Conservation (phyloP, 2,888 invertebrate genomes). For the Thalpophila matura region DNA sequence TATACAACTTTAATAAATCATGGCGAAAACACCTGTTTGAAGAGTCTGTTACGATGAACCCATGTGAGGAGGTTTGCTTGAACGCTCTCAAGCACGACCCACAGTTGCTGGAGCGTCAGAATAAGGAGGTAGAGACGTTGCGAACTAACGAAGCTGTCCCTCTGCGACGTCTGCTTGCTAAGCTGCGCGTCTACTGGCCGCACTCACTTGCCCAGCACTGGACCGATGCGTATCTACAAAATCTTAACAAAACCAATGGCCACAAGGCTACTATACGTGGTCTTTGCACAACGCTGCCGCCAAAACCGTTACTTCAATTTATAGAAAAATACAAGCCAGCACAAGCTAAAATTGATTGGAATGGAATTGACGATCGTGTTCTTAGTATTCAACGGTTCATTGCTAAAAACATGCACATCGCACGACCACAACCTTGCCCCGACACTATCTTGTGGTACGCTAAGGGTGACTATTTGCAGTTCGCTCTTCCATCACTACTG, state of each 20-base stretch:
- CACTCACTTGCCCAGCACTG: conserved; percentile 71
- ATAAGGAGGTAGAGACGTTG: conserved; percentile 65
- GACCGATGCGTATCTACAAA: conserved; percentile 64
- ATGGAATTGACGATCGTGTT: conserved; percentile 70
- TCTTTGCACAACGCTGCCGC: conserved; percentile 72
- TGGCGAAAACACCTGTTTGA: conserved; percentile 79
- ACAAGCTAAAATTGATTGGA: conserved; percentile 76
- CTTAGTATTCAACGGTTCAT: conserved; percentile 76
- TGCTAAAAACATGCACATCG: conserved; percentile 80
- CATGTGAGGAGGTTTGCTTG: conserved; percentile 72
- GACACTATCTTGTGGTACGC: conserved; percentile 75
- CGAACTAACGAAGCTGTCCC: conserved; percentile 66
- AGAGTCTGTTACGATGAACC: conserved; percentile 74
- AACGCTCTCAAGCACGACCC: conserved; percentile 82
- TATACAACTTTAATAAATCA: conserved; percentile 79
- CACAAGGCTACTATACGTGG: conserved; percentile 74
- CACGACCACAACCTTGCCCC: conserved; percentile 77
- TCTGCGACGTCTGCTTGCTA: conserved; percentile 68
- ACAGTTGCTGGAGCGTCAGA: conserved; percentile 67
- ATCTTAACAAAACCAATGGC: conserved; percentile 64
- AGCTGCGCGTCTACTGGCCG: conserved; percentile 79
- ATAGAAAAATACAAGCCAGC: conserved; percentile 75
- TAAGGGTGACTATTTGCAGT: conserved; percentile 81
- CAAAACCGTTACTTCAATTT: conserved; percentile 66
- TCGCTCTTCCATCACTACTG: conserved; percentile 77